Evolutionary conservation across 2,113 vertebrate genomes (phyloP).

Genomic region (Diphyllodes magnificus): DNA sequence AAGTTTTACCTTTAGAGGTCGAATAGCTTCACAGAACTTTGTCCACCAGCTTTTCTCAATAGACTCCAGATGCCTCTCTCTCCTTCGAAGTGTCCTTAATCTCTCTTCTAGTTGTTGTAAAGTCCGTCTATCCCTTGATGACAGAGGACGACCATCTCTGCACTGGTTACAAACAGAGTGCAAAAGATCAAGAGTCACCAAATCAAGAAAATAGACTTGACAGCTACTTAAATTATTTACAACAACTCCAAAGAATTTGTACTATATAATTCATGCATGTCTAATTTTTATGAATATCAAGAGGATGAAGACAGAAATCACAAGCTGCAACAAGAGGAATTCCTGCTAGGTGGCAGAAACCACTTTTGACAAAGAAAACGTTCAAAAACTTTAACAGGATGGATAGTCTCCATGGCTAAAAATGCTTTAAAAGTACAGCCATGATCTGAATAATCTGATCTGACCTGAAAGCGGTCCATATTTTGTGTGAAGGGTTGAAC

Average conservation of each 20-base stretch:
- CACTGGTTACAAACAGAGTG: constrained; percentile 72
- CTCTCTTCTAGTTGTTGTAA: constrained; percentile 88
- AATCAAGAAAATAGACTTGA: not conserved
- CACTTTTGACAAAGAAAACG: not conserved
- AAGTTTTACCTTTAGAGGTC: constrained; percentile 86
- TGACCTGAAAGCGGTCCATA: not conserved
- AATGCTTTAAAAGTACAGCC: not conserved
- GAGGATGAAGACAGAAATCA: not conserved
- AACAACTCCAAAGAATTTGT: not conserved
- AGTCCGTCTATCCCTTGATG: constrained; percentile 80
- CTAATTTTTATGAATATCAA: not conserved
- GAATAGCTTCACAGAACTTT: constrained; percentile 84
- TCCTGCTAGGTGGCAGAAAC: not conserved
- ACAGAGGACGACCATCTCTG: constrained; percentile 89
- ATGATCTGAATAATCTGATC: not conserved
- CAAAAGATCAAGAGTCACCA: not conserved
- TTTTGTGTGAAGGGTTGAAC: not conserved
- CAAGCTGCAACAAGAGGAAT: not conserved
- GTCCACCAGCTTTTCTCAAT: constrained; percentile 91
- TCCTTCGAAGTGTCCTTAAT: constrained; percentile 81
- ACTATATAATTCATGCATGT: not conserved
- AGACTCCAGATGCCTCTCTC: constrained; percentile 86
- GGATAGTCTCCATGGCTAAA: not conserved
- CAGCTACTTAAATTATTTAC: not conserved
- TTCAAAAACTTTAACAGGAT: not conserved